phyloP scores from a whole-genome alignment of 2,113 vertebrate species.

The Trachemys scripta region DNA sequence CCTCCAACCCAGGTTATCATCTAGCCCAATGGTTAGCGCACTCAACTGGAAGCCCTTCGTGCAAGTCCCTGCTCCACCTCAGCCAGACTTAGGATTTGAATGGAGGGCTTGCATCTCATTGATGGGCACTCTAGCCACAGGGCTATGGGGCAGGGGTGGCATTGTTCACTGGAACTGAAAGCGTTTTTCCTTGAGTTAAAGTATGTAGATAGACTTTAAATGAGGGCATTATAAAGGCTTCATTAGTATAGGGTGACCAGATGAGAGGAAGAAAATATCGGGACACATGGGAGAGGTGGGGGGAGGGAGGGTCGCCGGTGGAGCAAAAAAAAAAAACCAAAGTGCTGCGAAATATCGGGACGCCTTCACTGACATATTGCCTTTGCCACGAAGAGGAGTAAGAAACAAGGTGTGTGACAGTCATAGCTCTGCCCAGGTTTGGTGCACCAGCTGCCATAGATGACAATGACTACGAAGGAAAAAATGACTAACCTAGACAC shows the following conservation, averaged over 20 bases:
- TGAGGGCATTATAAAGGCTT: neutral
- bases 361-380: rapidly evolving
- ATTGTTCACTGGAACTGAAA: neutral
- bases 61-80: too few species aligned
- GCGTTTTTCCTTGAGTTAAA: rapidly evolving
- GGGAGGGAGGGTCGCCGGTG: too few species aligned
- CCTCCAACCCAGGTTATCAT: too few species aligned
- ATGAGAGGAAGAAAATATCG: too few species aligned
- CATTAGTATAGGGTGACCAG: neutral
- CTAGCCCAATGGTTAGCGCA: too few species aligned
- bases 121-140: too few species aligned
- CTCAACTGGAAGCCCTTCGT: too few species aligned
- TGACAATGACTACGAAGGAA: neutral
- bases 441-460: neutral
- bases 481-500: neutral
- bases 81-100: too few species aligned
- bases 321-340: too few species aligned
- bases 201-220: neutral
- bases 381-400: rapidly evolving
- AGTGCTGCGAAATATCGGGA: too few species aligned
- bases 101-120: too few species aligned
- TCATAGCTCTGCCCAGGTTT: neutral
- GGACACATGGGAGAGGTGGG: too few species aligned
- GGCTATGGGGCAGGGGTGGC: rapidly evolving
- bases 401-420: rapidly evolving